Evolutionary conservation across 2,888 invertebrate species (phyloP).

Genomic region (Leptinotarsa haldemani): DNA sequence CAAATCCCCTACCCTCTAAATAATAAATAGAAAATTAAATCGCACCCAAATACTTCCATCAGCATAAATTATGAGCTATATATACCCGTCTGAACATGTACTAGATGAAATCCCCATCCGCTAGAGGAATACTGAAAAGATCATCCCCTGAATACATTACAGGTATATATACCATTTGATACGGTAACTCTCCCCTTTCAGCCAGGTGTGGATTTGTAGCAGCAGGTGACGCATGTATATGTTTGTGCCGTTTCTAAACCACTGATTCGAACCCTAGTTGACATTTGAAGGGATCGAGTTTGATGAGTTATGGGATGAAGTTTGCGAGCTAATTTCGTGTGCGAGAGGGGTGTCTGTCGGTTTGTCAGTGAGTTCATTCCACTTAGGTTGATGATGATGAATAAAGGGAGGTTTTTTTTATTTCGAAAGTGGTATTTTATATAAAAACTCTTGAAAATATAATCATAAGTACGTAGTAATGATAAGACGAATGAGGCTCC

Average conservation of each 20-base stretch:
- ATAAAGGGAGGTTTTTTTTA: neutral
- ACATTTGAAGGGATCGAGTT: constrained; percentile 32
- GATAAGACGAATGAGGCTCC: too few relatives aligned
- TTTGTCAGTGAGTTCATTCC: neutral
- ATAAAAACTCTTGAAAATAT: too few relatives aligned
- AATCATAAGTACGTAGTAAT: too few relatives aligned
- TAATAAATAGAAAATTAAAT: constrained; percentile 40
- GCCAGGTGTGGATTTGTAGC: constrained; percentile 52
- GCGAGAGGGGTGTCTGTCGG: neutral
- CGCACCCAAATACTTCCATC: constrained; percentile 34
- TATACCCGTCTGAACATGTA: constrained; percentile 5
- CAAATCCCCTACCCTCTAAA: constrained; percentile 26
- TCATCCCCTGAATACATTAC: constrained; percentile 54
- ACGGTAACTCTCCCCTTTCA: constrained; percentile 43
- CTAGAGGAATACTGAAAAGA: constrained; percentile 44
- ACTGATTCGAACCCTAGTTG: constrained; percentile 35
- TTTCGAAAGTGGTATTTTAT: neutral
- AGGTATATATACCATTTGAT: constrained; percentile 51
- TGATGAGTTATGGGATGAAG: constrained; percentile 13
- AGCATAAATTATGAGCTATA: constrained; percentile 32
- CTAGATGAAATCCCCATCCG: constrained; percentile 25
- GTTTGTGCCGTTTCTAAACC: constrained; percentile 41
- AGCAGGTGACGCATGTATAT: constrained; percentile 51
- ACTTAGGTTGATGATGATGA: neutral
- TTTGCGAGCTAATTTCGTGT: constrained; percentile 10